Conservation (phyloP, 2,888 invertebrate species). For the Octodonta nipae region DNA sequence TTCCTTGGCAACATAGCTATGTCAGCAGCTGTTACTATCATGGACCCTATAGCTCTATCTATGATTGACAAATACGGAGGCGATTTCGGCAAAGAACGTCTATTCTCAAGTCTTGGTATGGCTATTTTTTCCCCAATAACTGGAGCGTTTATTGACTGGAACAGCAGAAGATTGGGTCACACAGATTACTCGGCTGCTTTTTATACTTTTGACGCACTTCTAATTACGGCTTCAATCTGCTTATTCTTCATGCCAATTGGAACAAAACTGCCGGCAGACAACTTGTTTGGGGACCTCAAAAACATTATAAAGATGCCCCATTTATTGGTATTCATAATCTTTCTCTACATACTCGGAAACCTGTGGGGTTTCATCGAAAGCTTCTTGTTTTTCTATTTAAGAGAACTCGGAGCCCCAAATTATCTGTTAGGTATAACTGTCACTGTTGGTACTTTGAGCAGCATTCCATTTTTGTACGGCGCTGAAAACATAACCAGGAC, state of each 20-base stretch:
- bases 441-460: conserved; percentile 71
- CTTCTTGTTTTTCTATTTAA: conserved; percentile 72
- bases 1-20: conserved; percentile 70
- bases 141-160: conserved; percentile 63
- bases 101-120: conserved; percentile 72
- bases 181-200: conserved; percentile 83
- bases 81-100: conserved; percentile 66
- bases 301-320: conserved; percentile 66
- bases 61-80: conserved; percentile 75
- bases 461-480: conserved; percentile 71
- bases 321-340: conserved; percentile 66
- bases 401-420: conserved; percentile 71
- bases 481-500: conserved; percentile 70
- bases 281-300: conserved; percentile 60
- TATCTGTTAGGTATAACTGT: conserved; percentile 71
- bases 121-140: conserved; percentile 71
- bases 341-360: conserved; percentile 69
- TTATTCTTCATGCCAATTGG: conserved; percentile 68
- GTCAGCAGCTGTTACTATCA: conserved; percentile 72
- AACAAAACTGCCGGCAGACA: conserved; percentile 63
- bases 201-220: conserved; percentile 62
- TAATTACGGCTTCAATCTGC: conserved; percentile 57
- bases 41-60: conserved; percentile 77
- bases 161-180: conserved; percentile 52
- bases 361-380: conserved; percentile 84